phyloP scores from a whole-genome alignment of 2,888 invertebrate species.

The Monopis laevigella region DNA sequence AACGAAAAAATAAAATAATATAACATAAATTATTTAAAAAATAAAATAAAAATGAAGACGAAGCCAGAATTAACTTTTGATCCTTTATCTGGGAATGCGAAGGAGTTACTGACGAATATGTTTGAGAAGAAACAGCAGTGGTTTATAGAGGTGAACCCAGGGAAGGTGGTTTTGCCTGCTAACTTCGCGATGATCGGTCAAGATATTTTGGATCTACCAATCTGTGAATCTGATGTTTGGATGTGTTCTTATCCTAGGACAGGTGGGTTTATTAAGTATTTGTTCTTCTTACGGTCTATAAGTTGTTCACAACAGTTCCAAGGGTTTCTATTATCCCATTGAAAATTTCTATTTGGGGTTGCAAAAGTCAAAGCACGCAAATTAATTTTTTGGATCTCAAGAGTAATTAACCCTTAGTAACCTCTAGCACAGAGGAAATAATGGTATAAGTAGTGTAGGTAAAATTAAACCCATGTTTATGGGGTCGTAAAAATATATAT shows the following conservation, averaged over 20 bases:
- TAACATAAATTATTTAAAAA: not conserved
- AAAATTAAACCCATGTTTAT: too few relatives aligned
- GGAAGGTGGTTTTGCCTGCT: conserved; percentile 74
- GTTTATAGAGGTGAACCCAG: conserved; percentile 78
- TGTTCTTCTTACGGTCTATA: too few relatives aligned
- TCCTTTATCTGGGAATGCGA: conserved; percentile 62
- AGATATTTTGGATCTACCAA: conserved; percentile 75
- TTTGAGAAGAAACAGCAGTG: conserved; percentile 75
- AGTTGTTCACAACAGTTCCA: too few relatives aligned
- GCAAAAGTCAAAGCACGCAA: too few relatives aligned
- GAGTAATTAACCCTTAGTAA: too few relatives aligned
- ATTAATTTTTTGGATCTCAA: too few relatives aligned
- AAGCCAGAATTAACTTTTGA: conserved; percentile 61
- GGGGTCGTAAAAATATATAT: too few relatives aligned
- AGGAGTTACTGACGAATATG: conserved; percentile 70
- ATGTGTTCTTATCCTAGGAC: conserved; percentile 89
- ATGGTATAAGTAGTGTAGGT: too few relatives aligned
- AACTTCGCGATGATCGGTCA: conserved; percentile 74
- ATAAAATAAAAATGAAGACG: conserved; percentile 37
- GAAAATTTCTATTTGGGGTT: too few relatives aligned
- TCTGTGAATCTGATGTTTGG: conserved; percentile 83
- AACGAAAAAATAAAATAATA: too few relatives aligned
- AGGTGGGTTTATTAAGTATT: conserved; percentile 62
- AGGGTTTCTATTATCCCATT: too few relatives aligned
- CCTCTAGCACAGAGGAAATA: too few relatives aligned